A percentile compares a stretch with the other conserved stretches of the same genome.
These are phyloP conservation scores for Drosophila bifasciata DNA, from an alignment of 1,140 invertebrate genomes.

Conservation along the genomic window DNA sequence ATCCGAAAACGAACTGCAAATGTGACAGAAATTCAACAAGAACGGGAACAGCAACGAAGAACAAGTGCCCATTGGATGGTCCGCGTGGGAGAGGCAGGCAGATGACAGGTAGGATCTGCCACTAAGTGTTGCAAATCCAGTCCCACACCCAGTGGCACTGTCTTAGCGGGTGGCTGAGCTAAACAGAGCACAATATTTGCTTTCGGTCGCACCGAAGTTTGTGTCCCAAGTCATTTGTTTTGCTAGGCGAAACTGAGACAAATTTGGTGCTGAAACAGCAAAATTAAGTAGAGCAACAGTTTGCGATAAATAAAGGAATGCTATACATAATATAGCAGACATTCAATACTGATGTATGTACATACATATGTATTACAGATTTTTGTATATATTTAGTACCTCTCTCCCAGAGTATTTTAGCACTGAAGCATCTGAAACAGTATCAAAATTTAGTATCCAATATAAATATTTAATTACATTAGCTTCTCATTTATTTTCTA, in stretches of 20 bases:
- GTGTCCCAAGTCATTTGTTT: constrained; percentile 15
- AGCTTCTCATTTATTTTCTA: no score
- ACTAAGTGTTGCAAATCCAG: constrained; percentile 26
- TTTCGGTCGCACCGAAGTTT: constrained; percentile 7
- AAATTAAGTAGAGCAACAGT: no score
- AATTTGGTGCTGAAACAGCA: no score
- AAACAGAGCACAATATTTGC: constrained; percentile 10
- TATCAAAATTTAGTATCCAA: no score
- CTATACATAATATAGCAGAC: no score
- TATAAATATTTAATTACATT: no score
- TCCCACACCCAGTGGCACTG: constrained; percentile 23
- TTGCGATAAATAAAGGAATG: no score
- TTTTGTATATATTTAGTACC: no score
- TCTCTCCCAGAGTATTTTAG: no score
- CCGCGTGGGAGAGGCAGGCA: constrained; percentile 14
- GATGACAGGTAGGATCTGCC: constrained; percentile 21
- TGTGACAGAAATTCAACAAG: constrained; percentile 46
- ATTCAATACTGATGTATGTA: no score
- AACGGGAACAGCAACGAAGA: constrained; percentile 4
- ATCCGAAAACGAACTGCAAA: constrained; percentile 49
- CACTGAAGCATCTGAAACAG: no score
- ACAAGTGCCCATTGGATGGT: constrained; percentile 35
- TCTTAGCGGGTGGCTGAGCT: constrained; percentile 6
- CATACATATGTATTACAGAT: no score
- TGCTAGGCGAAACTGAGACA: not conserved